These are phyloP conservation scores for Actinemys pallida DNA, from an alignment of 2,113 vertebrate genomes.

Conservation along the genomic window DNA sequence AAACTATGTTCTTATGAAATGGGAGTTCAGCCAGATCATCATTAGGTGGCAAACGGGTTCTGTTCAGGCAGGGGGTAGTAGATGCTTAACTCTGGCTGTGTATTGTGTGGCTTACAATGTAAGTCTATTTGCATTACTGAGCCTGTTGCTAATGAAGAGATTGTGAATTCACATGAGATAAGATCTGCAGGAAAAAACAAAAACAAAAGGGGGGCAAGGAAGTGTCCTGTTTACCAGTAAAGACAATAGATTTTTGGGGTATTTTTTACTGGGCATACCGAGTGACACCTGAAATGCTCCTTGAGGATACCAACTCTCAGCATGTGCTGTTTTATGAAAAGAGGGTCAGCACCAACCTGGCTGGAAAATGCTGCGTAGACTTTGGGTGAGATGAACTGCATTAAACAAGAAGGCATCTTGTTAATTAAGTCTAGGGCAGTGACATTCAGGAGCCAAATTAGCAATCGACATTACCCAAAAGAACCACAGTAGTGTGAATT, in stretches of 20 bases:
- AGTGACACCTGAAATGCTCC: not conserved
- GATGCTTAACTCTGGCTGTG: not conserved
- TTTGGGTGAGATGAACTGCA: not conserved
- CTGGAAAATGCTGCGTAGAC: not conserved
- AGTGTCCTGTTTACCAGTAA: not conserved
- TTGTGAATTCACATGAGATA: not conserved
- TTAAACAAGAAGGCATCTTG: not conserved
- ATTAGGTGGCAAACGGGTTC: not conserved
- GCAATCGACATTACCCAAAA: no score
- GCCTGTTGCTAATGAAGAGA: not conserved
- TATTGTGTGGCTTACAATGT: not conserved
- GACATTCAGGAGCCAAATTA: no score
- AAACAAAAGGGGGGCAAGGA: not conserved
- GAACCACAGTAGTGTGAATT: no score
- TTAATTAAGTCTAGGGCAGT: not conserved
- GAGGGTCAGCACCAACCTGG: not conserved
- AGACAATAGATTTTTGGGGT: not conserved
- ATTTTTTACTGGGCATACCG: not conserved
- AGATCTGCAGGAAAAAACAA: not conserved
- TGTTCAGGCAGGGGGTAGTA: not conserved
- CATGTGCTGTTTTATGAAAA: not conserved
- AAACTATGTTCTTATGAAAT: not conserved
- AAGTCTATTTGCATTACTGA: not conserved
- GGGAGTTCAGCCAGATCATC: not conserved
- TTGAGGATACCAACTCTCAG: not conserved